A percentile compares a stretch with the other conserved stretches of the same genome.
phyloP scores from a whole-genome alignment of 2,113 vertebrate genomes.

The Odocoileus hemionus region DNA sequence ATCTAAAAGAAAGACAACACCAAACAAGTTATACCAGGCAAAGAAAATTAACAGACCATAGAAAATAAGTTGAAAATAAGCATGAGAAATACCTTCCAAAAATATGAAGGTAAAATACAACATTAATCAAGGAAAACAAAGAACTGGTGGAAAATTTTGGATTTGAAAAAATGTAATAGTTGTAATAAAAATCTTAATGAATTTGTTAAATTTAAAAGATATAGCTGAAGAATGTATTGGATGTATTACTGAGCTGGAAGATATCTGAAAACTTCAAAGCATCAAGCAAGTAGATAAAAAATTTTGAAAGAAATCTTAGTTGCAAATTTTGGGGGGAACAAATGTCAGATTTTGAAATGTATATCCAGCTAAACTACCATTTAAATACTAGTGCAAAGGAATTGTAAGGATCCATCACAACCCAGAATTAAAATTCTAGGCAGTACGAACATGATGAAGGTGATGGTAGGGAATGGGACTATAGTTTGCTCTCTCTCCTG shows the following conservation, averaged over 20 bases:
- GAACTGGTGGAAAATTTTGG: background rate
- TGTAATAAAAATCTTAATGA: background rate
- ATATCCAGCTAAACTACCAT: background rate
- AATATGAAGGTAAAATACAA: background rate
- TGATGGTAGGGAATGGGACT: background rate
- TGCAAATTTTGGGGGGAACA: background rate
- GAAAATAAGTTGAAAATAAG: background rate
- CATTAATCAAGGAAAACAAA: background rate
- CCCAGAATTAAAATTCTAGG: background rate
- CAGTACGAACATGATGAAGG: background rate
- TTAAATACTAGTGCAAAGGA: background rate
- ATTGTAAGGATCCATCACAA: background rate
- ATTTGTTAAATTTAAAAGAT: background rate
- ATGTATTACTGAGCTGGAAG: background rate
- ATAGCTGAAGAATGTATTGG: background rate
- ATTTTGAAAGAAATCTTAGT: background rate
- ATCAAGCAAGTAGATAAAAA: background rate
- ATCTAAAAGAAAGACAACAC: background rate
- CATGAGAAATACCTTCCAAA: background rate
- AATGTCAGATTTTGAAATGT: background rate
- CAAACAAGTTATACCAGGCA: background rate
- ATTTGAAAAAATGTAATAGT: background rate
- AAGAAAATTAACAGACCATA: background rate
- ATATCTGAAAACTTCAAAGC: background rate
- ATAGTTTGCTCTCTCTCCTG: background rate